Conservation (phyloP, 2,888 invertebrate species). For the Dicyrtomina minuta region DNA sequence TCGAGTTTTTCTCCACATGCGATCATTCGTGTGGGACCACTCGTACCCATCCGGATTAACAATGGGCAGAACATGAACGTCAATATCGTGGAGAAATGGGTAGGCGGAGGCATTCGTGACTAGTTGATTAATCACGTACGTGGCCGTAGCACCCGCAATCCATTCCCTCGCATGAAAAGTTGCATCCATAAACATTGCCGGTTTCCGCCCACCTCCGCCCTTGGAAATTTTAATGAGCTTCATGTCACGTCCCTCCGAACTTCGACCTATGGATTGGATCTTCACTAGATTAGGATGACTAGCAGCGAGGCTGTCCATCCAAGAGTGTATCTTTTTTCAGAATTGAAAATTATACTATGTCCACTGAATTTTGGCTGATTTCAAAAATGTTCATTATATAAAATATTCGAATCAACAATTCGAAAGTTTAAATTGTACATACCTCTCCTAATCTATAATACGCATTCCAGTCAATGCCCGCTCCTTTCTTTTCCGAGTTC, state of each 20-base stretch:
- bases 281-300: conserved; percentile 47
- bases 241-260: conserved; percentile 51
- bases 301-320: conserved; percentile 46
- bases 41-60: conserved; percentile 86
- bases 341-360: background rate
- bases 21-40: conserved; percentile 71
- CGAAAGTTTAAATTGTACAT: background rate
- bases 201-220: conserved; percentile 31
- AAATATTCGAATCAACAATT: background rate
- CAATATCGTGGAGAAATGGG: conserved; percentile 59
- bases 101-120: background rate
- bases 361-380: background rate
- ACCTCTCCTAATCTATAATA: conserved; percentile 13
- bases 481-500: conserved; percentile 1
- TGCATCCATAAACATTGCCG: conserved; percentile 45
- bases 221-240: conserved; percentile 47
- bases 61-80: conserved; percentile 75
- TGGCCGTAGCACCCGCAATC: conserved; percentile 75
- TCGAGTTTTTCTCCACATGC: conserved; percentile 78
- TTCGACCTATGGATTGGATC: conserved; percentile 52
- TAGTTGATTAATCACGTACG: conserved; percentile 65
- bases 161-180: conserved; percentile 84
- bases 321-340: conserved; percentile 46
- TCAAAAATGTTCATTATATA: background rate
- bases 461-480: conserved; percentile 8